Percentiles rank a stretch among this genome's conserved stretches.
Conservation (phyloP, 37 sponge, comb jelly and placozoan genomes). For the Spongilla lacustris region DNA sequence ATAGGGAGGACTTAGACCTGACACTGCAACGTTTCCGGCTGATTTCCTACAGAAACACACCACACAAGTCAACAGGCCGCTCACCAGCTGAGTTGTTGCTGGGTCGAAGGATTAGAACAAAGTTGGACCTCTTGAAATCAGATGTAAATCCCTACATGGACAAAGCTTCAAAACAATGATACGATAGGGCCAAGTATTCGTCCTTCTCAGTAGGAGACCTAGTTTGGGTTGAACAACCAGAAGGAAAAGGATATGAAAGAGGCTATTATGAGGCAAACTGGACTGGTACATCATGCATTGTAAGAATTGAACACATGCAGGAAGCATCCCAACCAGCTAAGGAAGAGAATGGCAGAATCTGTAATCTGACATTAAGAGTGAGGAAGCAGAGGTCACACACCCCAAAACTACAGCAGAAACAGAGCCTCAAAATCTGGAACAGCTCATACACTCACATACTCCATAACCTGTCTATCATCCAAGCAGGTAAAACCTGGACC, state of each 20-base stretch:
- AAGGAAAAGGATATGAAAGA: not conserved
- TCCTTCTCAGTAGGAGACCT: not conserved
- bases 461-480: not conserved
- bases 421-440: not conserved
- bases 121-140: slow-evolving; percentile 22
- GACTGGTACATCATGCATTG: too few relatives aligned
- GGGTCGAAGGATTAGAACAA: slow-evolving; percentile 14
- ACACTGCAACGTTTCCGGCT: slow-evolving; percentile 16
- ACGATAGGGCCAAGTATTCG: not conserved
- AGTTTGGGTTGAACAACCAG: not conserved
- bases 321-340: not conserved
- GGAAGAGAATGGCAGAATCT: not conserved
- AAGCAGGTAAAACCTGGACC: not conserved
- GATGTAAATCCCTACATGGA: not conserved
- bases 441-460: not conserved
- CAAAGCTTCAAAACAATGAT: not conserved
- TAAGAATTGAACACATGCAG: not conserved
- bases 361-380: not conserved
- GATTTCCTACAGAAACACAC: slow-evolving; percentile 13
- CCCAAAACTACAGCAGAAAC: not conserved
- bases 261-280: not conserved
- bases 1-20: not conserved
- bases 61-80: slow-evolving; percentile 2
- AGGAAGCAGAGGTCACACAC: not conserved
- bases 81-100: slow-evolving; percentile 19